A percentile compares a stretch with the other conserved stretches of the same genome.
Evolutionary conservation across 1,140 invertebrate genomes (phyloP).

Genomic region (Lerema accius): DNA sequence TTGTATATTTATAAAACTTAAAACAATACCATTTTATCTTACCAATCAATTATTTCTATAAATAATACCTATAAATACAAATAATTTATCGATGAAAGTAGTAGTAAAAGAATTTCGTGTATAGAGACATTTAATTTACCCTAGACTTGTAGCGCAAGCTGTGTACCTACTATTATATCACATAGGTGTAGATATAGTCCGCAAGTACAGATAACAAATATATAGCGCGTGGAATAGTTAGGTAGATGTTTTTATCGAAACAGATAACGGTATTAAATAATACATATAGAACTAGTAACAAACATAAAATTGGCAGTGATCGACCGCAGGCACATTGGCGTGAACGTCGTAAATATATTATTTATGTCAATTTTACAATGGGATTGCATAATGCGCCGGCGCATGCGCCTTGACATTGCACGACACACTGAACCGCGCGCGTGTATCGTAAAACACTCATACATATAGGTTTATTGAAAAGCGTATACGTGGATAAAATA

Average conservation of each 20-base stretch:
- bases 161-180: too few species aligned
- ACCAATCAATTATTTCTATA: too few species aligned
- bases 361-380: conserved; percentile 75
- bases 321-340: conserved; percentile 2
- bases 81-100: too few species aligned
- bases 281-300: background rate
- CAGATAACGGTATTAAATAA: background rate
- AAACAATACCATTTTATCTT: too few species aligned
- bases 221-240: background rate
- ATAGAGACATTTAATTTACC: too few species aligned
- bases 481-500: too few species aligned
- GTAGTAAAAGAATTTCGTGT: too few species aligned
- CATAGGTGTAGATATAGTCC: too few species aligned
- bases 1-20: too few species aligned
- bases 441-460: conserved; percentile 65
- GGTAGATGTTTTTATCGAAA: background rate
- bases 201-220: too few species aligned
- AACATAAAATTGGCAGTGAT: background rate
- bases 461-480: background rate
- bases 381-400: conserved; percentile 65
- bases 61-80: too few species aligned
- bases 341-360: conserved; percentile 53
- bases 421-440: conserved; percentile 66
- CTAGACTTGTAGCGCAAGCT: too few species aligned
- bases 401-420: conserved; percentile 76